Evolutionary conservation across 2,888 invertebrate species (phyloP).

Genomic region (Holacanthella duospinosa): DNA sequence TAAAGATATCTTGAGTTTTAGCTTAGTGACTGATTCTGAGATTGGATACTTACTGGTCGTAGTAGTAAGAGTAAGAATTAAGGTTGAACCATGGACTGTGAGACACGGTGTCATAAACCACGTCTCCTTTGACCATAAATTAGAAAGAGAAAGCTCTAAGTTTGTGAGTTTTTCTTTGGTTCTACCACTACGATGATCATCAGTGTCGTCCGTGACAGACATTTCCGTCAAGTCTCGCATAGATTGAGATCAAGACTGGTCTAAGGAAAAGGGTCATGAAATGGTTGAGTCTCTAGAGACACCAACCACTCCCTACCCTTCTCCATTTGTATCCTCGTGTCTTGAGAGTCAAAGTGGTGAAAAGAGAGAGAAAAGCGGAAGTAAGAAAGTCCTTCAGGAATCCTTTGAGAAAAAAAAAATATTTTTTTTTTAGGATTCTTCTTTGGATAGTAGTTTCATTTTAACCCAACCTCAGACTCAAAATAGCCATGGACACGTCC

Average conservation of each 20-base stretch:
- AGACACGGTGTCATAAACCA: background rate
- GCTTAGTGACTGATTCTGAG: too few relatives aligned
- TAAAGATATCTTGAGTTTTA: too few relatives aligned
- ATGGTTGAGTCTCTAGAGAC: too few relatives aligned
- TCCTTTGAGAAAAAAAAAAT: background rate
- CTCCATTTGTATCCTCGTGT: background rate
- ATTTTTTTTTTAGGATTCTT: too few relatives aligned
- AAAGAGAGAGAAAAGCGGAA: background rate
- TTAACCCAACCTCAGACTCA: background rate
- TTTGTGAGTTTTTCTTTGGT: background rate
- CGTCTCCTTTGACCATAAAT: background rate
- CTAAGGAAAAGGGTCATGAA: too few relatives aligned
- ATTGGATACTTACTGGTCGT: background rate
- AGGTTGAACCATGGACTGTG: too few relatives aligned
- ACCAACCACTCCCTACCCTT: background rate
- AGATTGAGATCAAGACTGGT: too few relatives aligned
- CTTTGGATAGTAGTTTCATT: background rate
- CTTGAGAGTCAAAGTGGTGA: background rate
- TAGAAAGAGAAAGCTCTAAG: background rate
- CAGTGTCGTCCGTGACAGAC: background rate
- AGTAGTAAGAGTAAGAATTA: background rate
- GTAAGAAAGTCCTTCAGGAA: background rate
- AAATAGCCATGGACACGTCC: too few relatives aligned
- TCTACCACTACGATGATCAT: background rate
- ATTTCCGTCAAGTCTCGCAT: conserved; percentile 1